Base-by-base conservation (phyloP, 2,888 invertebrate genomes). In the Thecophora atra region DNA sequence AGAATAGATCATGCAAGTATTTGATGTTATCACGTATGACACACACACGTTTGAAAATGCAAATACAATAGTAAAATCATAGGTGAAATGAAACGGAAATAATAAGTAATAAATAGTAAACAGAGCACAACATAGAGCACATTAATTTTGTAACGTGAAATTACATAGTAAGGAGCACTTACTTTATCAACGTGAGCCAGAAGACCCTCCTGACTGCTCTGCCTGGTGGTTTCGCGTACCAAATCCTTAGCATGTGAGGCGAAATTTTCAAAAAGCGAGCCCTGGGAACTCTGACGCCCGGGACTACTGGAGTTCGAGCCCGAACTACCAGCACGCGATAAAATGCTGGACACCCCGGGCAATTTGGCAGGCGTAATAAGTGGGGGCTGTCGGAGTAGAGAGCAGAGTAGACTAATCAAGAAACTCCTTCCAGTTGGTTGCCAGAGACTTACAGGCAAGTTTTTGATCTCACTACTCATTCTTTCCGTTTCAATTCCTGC, bases 151-250 rank as follows among this genome's bases (percentile, higher is more conserved):
- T 13, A 24, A 24, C 51, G 11, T 30, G 30, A 5, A 28, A 21
- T 15, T 7, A 19, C 13, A 5, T 17, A 17, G 44, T 47, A 62
- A 13, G 21, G 30, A 24, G 37, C 17, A 76, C 82, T 78, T 87
- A 95, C 94, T 91, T 96, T 96, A 81, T 96, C 96, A 90, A 96
- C 94, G 76, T 96, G 96, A 2, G 95, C 94, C 11, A 96, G 87
- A 6, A 95, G 82, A 47, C 95, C 95, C 84, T 96, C 96, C 84
- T 96, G 96, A 80, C 95, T 95, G 84, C 94, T 93, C 84, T 96
- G 96, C 2, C 95, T 88, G 0, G 94, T 95, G 0, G 95, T 95
- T 83, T 96, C 96, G 64, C 93, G 89, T 1, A 96, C 95, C 72
- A 96, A 87, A 79, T 96, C 96, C 84, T 96, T 95, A 15, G 96